Base-by-base conservation (phyloP, 2,797 vertebrate species). In the Manis pentadactyla region DNA sequence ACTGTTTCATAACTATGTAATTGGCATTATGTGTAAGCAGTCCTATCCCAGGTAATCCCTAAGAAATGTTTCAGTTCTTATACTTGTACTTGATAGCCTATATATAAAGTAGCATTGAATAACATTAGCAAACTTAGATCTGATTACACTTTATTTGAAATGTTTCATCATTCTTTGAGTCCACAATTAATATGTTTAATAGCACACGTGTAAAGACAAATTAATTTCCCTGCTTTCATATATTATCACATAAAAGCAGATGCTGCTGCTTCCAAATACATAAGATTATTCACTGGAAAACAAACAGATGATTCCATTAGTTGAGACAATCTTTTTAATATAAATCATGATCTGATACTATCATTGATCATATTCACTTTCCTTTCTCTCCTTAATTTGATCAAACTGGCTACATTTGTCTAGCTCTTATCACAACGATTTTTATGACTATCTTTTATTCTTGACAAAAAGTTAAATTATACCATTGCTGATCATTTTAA, bases 251-350 rank as follows among this genome's bases (percentile, higher is more conserved):
- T 51, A 75, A 74, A 2, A 66, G n/a, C 17, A 88, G 42, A 78
- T 87, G 7, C 39, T 55, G 19, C 55, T 85, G 21, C 39, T 91
- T 91, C 51, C 31, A 88, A 95, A 88, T 86, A 37, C 51, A 17
- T 64, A 87, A 19, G 2, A 34, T 88, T 93, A 89, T 78, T 96
- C 90, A 86, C 37, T 89, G n/a, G 64, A 86, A 96, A 97, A 55
- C 37, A 86, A 17, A 59, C 53, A 57, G 1, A 18, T 93, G 49
- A n/a, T 92, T 85, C 25, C 14, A 77, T 63, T 25, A 25, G 37
- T 61, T 86, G 73, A 46, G 96, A 95, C 46, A 31, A 11, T 68
- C 7, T 2, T 96, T 74, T 4, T 90, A 95, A 95, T 94, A 74
- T 61, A 78, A 92, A 75, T 82, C 0, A 46, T 81, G 75, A 86